Percentiles rank a stretch among this genome's conserved stretches.
phyloP scores from a whole-genome alignment of 2,888 invertebrate species.

The Catocala nupta region DNA sequence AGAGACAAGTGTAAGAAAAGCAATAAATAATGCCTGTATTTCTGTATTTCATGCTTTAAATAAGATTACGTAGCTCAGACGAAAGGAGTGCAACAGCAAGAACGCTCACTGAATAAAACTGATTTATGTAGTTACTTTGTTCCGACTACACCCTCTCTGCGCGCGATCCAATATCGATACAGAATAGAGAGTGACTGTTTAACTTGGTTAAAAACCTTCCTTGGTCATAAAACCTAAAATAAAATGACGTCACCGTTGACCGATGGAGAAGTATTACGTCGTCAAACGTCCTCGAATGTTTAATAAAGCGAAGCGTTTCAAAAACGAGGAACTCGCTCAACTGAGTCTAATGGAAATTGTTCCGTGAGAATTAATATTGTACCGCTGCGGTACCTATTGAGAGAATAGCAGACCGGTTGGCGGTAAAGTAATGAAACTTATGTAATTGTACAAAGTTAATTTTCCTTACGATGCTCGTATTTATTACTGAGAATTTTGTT shows the following conservation, averaged over 20 bases:
- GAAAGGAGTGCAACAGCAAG: background rate
- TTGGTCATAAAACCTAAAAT: no score
- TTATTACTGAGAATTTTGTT: background rate
- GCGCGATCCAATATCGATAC: background rate
- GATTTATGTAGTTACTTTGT: background rate
- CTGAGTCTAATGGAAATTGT: slow-evolving; percentile 5
- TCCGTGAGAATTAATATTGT: slow-evolving; percentile 2
- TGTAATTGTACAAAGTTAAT: background rate
- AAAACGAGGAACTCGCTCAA: background rate
- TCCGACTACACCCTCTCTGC: no score
- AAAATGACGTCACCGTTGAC: no score
- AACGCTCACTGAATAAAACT: background rate
- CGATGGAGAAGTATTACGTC: no score
- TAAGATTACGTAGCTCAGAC: background rate
- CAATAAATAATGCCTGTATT: slow-evolving; percentile 1
- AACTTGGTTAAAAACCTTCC: background rate
- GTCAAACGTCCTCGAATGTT: background rate
- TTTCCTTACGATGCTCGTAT: background rate
- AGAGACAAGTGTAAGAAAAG: background rate
- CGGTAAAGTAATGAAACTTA: background rate
- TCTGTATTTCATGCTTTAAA: background rate
- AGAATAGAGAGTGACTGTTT: slow-evolving; percentile 6
- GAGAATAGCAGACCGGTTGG: background rate
- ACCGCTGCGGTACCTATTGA: background rate
- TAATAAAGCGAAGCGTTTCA: background rate